Conservation (phyloP, 2,113 vertebrate species). For the Oriolus oriolus region DNA sequence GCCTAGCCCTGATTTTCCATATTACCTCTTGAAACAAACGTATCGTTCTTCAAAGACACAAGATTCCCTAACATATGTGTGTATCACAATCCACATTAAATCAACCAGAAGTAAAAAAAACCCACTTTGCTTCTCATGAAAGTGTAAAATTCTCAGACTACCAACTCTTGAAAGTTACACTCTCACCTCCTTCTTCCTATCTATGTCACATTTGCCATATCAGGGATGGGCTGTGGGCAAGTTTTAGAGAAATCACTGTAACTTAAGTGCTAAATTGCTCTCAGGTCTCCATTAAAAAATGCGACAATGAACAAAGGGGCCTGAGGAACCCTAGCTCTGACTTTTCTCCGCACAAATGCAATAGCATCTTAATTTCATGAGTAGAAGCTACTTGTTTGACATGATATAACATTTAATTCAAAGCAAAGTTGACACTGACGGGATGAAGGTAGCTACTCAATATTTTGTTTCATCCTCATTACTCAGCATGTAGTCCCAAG, state of each 20-base stretch:
- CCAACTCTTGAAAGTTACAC: neutral
- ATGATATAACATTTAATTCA: neutral
- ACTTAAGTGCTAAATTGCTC: neutral
- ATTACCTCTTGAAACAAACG: neutral
- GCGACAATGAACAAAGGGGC: neutral
- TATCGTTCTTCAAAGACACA: neutral
- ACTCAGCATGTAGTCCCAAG: neutral
- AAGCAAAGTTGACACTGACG: neutral
- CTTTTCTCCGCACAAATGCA: neutral
- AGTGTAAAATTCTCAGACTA: neutral
- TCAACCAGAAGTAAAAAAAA: neutral
- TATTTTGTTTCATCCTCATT: constrained; percentile 26
- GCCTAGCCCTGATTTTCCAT: neutral
- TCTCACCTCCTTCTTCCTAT: neutral
- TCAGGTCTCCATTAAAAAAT: neutral
- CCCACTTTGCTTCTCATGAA: neutral
- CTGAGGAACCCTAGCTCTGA: neutral
- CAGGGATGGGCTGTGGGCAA: neutral
- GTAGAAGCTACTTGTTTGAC: neutral
- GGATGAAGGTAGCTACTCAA: constrained; percentile 11
- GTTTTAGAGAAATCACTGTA: neutral
- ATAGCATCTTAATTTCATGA: neutral
- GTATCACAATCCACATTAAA: neutral
- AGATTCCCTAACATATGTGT: neutral
- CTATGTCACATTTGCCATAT: neutral